Evolutionary conservation across 2,113 vertebrate genomes (phyloP).

Genomic region (Lepisosteus oculatus): DNA sequence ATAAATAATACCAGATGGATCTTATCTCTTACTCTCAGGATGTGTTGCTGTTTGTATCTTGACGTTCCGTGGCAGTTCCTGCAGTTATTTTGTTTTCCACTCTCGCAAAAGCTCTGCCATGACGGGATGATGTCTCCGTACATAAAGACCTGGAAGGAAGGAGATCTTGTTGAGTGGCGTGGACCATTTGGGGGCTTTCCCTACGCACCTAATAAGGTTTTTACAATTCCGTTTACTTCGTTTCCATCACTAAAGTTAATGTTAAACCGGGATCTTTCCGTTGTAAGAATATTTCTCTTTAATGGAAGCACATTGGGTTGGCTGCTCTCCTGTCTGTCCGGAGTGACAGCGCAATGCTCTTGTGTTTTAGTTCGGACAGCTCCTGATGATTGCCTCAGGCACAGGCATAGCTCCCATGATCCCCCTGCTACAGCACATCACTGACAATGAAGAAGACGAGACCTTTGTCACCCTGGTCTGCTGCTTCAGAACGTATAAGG

Average conservation of each 20-base stretch:
- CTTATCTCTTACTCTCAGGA: conserved; percentile 14
- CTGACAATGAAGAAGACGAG: conserved; percentile 68
- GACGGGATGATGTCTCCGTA: conserved; percentile 70
- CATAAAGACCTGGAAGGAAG: conserved; percentile 63
- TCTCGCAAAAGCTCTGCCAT: conserved; percentile 60
- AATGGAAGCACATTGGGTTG: too few relatives aligned
- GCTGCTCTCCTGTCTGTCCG: too few relatives aligned
- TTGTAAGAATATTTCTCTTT: too few relatives aligned
- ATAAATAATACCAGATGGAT: not conserved
- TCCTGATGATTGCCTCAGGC: conserved; percentile 70
- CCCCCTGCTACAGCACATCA: conserved; percentile 66
- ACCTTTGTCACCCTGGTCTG: conserved; percentile 70
- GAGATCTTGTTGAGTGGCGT: conserved; percentile 64
- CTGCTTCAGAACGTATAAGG: conserved; percentile 67
- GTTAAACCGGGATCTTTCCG: too few relatives aligned
- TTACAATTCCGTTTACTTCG: not conserved
- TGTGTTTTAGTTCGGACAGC: conserved; percentile 61
- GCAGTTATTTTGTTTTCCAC: conserved; percentile 3
- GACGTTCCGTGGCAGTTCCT: conserved; percentile 43
- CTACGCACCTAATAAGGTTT: conserved; percentile 65
- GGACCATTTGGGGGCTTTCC: conserved; percentile 72
- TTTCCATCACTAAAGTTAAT: too few relatives aligned
- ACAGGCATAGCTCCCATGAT: conserved; percentile 75
- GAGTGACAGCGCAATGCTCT: conserved; percentile 1
- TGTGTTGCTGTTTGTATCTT: conserved; percentile 40